A percentile compares a stretch with the other conserved stretches of the same genome.
These are phyloP conservation scores for Mayetiola destructor DNA, from an alignment of 2,888 invertebrate genomes.

Conservation along the genomic window DNA sequence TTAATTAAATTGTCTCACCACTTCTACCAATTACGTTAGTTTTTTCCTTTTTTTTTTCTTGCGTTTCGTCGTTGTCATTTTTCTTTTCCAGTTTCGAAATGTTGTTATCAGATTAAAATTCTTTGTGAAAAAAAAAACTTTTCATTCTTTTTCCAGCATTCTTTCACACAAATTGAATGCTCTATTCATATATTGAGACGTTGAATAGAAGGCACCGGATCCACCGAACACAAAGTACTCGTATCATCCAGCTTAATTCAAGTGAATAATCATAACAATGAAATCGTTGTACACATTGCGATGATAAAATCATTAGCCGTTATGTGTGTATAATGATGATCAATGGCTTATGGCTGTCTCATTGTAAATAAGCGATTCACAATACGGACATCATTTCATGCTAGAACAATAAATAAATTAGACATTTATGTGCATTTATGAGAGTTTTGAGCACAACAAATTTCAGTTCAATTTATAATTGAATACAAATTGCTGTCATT, in stretches of 20 bases:
- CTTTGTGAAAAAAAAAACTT: too few relatives aligned
- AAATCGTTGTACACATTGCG: background rate
- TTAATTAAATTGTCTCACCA: constrained; percentile 2
- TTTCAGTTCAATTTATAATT: background rate
- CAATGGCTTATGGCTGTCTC: too few relatives aligned
- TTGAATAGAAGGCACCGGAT: too few relatives aligned
- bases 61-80: background rate
- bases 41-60: background rate
- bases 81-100: background rate
- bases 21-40: background rate
- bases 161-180: background rate
- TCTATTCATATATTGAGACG: constrained; percentile 7
- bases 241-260: background rate
- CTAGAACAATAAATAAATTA: background rate
- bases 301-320: constrained; percentile 10
- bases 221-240: background rate
- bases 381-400: too few relatives aligned
- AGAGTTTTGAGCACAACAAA: background rate
- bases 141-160: background rate
- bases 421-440: background rate
- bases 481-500: background rate
- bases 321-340: background rate
- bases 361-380: too few relatives aligned
- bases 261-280: constrained; percentile 11
- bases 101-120: background rate